phyloP scores from a whole-genome alignment of 2,113 vertebrate species.

The Phyllostomus discolor region DNA sequence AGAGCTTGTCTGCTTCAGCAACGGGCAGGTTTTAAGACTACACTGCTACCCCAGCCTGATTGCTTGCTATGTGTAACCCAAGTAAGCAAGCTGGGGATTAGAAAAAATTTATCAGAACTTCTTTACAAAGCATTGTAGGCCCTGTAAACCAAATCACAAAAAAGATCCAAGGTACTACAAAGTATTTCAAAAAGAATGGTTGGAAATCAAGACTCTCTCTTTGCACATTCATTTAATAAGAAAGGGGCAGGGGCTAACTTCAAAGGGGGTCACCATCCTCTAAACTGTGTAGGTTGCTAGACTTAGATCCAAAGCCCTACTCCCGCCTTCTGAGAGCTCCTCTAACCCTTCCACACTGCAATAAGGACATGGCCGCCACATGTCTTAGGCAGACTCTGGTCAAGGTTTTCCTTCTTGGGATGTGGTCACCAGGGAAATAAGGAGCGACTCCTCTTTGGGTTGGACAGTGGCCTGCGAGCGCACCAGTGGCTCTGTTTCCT shows the following conservation, averaged over 20 bases:
- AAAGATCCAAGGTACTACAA: neutral
- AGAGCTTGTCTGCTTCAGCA: neutral
- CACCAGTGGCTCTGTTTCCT: slow-evolving; percentile 39
- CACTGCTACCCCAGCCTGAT: neutral
- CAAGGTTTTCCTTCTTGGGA: neutral
- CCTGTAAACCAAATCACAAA: slow-evolving; percentile 16
- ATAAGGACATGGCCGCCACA: neutral
- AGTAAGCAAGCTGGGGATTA: slow-evolving; percentile 15
- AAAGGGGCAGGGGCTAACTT: neutral
- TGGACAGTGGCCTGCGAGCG: neutral
- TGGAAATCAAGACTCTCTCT: slow-evolving; percentile 22
- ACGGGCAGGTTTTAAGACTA: neutral
- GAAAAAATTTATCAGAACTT: neutral
- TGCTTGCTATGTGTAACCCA: slow-evolving; percentile 17
- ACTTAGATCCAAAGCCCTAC: neutral
- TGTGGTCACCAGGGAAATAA: slow-evolving; percentile 10
- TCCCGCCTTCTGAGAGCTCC: neutral
- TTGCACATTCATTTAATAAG: neutral
- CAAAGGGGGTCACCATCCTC: neutral
- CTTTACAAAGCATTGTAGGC: slow-evolving; percentile 18
- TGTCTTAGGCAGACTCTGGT: neutral
- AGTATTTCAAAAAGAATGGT: neutral
- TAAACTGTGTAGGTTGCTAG: neutral
- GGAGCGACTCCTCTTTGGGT: slow-evolving; percentile 24
- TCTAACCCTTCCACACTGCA: neutral